Conservation (phyloP, 2,113 vertebrate species). For the Bambusicola thoracicus region DNA sequence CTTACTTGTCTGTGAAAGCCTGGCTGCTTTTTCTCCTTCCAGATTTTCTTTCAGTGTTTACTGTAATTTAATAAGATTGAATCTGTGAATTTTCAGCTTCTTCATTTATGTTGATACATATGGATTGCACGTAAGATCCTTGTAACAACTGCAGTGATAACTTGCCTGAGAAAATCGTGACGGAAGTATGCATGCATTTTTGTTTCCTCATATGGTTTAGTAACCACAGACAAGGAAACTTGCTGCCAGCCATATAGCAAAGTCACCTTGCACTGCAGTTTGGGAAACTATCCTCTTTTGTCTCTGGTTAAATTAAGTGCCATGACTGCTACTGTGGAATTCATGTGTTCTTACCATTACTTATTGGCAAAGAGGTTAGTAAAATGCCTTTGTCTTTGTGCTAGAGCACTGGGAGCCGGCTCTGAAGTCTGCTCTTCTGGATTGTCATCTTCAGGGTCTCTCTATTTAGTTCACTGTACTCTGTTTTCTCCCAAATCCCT, state of each 20-base stretch:
- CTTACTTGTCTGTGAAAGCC: neutral
- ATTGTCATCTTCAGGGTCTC: neutral
- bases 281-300: neutral
- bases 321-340: neutral
- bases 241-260: neutral
- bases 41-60: neutral
- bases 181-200: neutral
- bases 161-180: neutral
- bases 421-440: neutral
- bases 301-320: neutral
- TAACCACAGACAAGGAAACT: neutral
- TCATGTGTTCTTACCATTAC: neutral
- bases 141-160: neutral
- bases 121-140: neutral
- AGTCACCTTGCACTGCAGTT: neutral
- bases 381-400: neutral
- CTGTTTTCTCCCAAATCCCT: neutral
- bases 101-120: neutral
- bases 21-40: neutral
- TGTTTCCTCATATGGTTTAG: neutral
- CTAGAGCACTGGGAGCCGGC: neutral
- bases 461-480: neutral
- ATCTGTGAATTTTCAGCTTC: neutral
- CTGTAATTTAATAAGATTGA: accelerated
- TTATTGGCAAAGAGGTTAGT: neutral